Evolutionary conservation across 2,797 vertebrate species (phyloP).

Genomic region (Eulemur rubriventer): DNA sequence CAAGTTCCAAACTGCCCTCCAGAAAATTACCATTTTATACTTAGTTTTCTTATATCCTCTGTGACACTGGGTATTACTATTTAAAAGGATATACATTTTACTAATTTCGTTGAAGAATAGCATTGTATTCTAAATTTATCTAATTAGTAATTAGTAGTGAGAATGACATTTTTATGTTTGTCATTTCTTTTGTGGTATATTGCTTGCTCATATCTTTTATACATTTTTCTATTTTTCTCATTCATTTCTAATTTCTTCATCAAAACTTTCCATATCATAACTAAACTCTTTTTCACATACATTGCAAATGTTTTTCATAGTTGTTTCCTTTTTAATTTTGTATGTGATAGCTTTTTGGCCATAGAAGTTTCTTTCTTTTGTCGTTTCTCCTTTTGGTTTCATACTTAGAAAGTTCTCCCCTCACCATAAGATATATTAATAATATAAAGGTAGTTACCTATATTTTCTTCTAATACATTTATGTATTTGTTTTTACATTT

Average conservation of each 20-base stretch:
- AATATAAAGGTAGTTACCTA: neutral
- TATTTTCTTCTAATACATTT: neutral
- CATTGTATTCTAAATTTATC: neutral
- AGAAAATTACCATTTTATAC: conserved; percentile 23
- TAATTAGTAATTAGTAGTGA: neutral
- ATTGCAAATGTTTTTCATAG: neutral
- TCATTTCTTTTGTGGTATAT: neutral
- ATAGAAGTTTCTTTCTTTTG: neutral
- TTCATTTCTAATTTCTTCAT: neutral
- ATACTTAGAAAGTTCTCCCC: neutral
- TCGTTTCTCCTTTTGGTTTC: neutral
- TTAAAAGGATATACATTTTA: neutral
- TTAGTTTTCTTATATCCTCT: neutral
- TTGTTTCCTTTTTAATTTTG: conserved; percentile 11
- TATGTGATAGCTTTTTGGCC: neutral
- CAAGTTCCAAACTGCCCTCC: neutral
- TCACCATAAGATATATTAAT: neutral
- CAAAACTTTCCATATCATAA: neutral
- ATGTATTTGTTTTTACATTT: neutral
- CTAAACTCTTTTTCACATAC: neutral
- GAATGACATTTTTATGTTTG: neutral
- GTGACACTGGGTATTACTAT: neutral
- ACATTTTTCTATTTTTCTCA: neutral
- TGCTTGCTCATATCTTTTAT: neutral
- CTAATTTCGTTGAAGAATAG: neutral